Percentiles rank a stretch among this genome's conserved stretches.
phyloP scores from a whole-genome alignment of 2,888 invertebrate species.

The Cheilosia pagana region DNA sequence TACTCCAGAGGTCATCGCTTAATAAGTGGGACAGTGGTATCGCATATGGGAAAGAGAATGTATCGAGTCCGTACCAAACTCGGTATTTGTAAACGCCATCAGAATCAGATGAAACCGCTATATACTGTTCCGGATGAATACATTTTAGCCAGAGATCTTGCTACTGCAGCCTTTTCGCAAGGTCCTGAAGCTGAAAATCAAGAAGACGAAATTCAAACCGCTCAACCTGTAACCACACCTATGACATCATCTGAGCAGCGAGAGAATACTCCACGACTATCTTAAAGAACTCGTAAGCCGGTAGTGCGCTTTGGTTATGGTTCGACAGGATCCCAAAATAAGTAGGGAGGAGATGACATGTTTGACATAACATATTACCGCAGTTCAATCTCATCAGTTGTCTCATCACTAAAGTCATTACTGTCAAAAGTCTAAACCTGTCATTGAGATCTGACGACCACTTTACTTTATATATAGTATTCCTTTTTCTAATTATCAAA shows the following conservation, averaged over 20 bases:
- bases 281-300: not conserved
- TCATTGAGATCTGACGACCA: too few relatives aligned
- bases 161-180: not conserved
- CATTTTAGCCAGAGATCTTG: not conserved
- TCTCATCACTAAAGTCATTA: too few relatives aligned
- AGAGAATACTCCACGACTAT: not conserved
- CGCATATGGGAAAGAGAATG: not conserved
- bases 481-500: too few relatives aligned
- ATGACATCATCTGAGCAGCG: not conserved
- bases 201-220: not conserved
- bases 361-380: not conserved
- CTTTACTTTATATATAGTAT: too few relatives aligned
- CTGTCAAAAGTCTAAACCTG: too few relatives aligned
- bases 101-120: not conserved
- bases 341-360: not conserved
- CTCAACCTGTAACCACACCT: not conserved
- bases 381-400: too few relatives aligned
- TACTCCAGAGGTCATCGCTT: not conserved
- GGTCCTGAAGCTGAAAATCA: too few relatives aligned
- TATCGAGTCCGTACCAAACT: not conserved
- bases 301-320: not conserved
- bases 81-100: not conserved
- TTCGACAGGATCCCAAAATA: not conserved
- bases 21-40: not conserved
- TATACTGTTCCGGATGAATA: not conserved